These are phyloP conservation scores for Triplophysa rosa DNA, from an alignment of 2,113 vertebrate genomes.

Conservation along the genomic window DNA sequence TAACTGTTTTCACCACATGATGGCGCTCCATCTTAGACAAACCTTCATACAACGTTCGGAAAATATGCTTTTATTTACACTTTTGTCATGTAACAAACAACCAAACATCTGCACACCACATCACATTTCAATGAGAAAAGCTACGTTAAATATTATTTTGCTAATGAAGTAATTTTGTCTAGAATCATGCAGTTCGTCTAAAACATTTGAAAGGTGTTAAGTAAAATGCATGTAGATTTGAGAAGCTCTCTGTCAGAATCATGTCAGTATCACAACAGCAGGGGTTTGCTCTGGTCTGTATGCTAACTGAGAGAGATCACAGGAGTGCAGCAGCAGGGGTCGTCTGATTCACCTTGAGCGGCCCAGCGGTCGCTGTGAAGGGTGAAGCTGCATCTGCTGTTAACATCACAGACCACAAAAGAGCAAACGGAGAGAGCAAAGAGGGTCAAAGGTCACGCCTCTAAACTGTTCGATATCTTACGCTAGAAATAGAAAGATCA, in stretches of 20 bases:
- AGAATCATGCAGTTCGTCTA: no score
- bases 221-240: background rate
- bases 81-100: no score
- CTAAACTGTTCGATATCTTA: background rate
- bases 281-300: background rate
- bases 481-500: conserved; percentile 19
- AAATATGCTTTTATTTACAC: no score
- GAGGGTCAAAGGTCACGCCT: background rate
- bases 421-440: background rate
- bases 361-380: conserved; percentile 4
- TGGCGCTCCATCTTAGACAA: background rate
- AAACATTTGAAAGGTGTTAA: no score
- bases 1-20: background rate
- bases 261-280: background rate
- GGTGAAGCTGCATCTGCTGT: background rate
- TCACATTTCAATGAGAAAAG: no score
- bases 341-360: background rate
- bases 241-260: background rate
- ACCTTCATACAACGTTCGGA: no score
- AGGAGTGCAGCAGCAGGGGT: conserved; percentile 1
- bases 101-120: no score
- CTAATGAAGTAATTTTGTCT: no score
- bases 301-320: background rate
- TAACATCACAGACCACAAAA: background rate
- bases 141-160: no score